Evolutionary conservation across 2,888 invertebrate genomes (phyloP), one percentile per base, ranked within the genome.

Genomic region (Caenorhabditis wallacei): DNA sequence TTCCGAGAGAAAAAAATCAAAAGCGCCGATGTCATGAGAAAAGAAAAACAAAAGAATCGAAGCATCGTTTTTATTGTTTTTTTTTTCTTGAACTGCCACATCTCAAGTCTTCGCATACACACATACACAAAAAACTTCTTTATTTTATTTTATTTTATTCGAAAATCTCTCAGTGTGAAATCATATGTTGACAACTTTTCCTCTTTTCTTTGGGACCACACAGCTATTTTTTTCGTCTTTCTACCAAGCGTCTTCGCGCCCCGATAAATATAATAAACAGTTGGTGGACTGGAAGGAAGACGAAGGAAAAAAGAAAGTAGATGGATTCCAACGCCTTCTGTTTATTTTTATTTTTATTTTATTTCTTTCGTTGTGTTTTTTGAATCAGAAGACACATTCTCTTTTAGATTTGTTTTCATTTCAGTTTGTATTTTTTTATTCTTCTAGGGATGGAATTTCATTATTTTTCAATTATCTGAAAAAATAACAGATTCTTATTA

Each of bases 171-270:
- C 20, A 68, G 53, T 68, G 68, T 68, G 76, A 76, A 76, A 78
- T 69, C 78, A 78, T 78, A 78, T 78, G 78, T 69, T 78, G 78
- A 78, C 78, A 78, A 78, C 69, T 78, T 63, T 53, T 63, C 69
- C 30, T 43, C 61, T 43, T 43, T 61, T 75, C 48, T 51, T 51
- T 69, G 59, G 37, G 22, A 20, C 30, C 53, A 26, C 48, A 53
- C 61, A 78, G 63, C 54, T 63, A 69, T 78, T 78, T 78, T 78
- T 78, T 78, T 66, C n/a, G n/a, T 54, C 37, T 7, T 43, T 64
- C 43, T 64, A 8, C 61, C 61, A 61, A n/a, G 22, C 68, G 40
- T 68, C 26, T 48, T 57, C 37, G 48, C 48, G 57, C 51, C 26
- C 68, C 59, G 68, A 78, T 69, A 69, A 78, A 78, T 78, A 78